phyloP scores from a whole-genome alignment of 2,888 invertebrate genomes.

The Camponotus fellah region DNA sequence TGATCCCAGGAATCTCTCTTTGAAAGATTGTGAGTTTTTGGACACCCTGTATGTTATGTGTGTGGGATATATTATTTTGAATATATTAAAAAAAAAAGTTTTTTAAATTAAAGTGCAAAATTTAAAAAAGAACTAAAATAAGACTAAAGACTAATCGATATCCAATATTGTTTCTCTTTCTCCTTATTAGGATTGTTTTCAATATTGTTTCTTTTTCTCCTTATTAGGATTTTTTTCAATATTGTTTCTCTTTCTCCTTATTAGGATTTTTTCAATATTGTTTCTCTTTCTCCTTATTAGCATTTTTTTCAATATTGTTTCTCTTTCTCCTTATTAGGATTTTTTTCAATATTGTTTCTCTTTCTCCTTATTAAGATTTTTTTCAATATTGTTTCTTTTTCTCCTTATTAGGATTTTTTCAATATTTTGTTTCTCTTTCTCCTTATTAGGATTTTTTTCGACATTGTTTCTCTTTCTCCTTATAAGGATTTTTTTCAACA shows the following conservation, averaged over 20 bases:
- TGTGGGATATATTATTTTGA: not conserved
- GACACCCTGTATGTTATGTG: too few species aligned
- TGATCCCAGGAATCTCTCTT: too few species aligned
- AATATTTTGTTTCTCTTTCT: too few species aligned
- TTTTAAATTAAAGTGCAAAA: not conserved
- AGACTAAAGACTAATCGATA: not conserved
- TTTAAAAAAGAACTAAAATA: not conserved
- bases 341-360: not conserved
- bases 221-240: not conserved
- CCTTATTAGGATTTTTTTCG: not conserved
- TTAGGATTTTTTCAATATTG: not conserved
- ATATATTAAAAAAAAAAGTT: not conserved
- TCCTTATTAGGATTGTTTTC: not conserved
- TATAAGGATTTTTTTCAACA: not conserved
- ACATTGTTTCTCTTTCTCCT: not conserved
- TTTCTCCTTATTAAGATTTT: not conserved
- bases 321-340: not conserved
- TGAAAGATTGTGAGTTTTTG: too few species aligned
- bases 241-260: not conserved
- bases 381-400: not conserved
- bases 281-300: not conserved
- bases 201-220: not conserved
- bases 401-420: not conserved
- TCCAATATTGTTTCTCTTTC: not conserved
- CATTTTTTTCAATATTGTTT: not conserved